Evolutionary conservation across 2,113 vertebrate genomes (phyloP).

Genomic region (Strix uralensis): DNA sequence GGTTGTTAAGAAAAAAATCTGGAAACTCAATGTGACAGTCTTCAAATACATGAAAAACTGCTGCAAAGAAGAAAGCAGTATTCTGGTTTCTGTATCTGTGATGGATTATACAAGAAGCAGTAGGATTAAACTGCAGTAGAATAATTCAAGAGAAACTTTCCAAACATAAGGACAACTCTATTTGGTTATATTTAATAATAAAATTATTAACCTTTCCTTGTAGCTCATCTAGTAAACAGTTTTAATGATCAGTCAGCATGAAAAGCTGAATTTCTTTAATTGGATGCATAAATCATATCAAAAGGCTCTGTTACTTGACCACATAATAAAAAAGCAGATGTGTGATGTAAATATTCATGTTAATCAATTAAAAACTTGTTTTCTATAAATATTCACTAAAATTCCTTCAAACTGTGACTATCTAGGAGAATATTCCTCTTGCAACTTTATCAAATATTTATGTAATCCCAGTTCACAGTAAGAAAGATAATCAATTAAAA

Average conservation of each 20-base stretch:
- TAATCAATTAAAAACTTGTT: neutral
- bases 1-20: neutral
- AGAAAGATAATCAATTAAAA: neutral
- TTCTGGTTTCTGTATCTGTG: neutral
- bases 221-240: neutral
- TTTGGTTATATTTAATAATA: neutral
- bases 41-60: neutral
- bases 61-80: neutral
- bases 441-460: neutral
- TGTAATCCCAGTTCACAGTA: neutral
- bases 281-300: neutral
- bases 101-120: neutral
- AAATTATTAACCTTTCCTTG: neutral
- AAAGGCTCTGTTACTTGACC: neutral
- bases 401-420: neutral
- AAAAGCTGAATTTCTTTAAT: neutral
- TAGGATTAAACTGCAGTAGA: neutral
- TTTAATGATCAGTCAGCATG: neutral
- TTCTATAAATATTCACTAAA: neutral
- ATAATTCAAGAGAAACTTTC: neutral
- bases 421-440: neutral
- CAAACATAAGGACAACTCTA: neutral
- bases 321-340: neutral
- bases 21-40: neutral
- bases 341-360: neutral